A percentile compares a stretch with the other conserved stretches of the same genome.
Conservation (phyloP, 1,140 invertebrate species). For the Penaeus indicus region DNA sequence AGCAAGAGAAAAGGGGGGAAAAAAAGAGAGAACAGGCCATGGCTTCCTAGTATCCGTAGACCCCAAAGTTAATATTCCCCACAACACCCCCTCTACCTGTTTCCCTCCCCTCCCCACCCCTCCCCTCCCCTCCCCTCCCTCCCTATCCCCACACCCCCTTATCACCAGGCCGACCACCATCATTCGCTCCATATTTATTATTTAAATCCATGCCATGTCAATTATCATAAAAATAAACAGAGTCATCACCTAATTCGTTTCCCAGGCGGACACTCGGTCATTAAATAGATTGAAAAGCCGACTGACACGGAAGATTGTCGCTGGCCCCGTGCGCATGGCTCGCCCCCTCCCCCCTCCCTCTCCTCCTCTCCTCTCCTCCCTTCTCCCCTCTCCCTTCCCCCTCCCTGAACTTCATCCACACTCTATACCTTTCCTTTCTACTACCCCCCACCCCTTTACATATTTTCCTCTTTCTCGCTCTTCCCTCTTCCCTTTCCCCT, state of each 20-base stretch:
- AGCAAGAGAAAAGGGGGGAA: too few relatives aligned
- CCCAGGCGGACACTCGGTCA: constrained; percentile 48
- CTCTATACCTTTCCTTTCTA: too few relatives aligned
- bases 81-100: not conserved
- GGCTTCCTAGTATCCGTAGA: not conserved
- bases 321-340: not conserved
- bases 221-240: constrained; percentile 62
- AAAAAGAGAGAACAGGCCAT: too few relatives aligned
- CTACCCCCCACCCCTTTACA: too few relatives aligned
- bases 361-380: too few relatives aligned
- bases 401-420: too few relatives aligned
- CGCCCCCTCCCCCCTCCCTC: too few relatives aligned
- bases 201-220: constrained; percentile 61
- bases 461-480: too few relatives aligned
- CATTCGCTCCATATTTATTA: constrained; percentile 47
- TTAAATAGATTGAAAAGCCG: constrained; percentile 59
- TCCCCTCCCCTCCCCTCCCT: not conserved
- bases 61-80: not conserved
- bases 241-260: constrained; percentile 45
- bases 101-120: not conserved
- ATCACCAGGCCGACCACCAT: constrained; percentile 25
- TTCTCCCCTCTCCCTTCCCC: too few relatives aligned
- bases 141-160: not conserved
- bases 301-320: constrained; percentile 17
- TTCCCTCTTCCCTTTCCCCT: too few relatives aligned